Conservation (phyloP, 2,888 invertebrate genomes). For the Epistrophe grossulariae region DNA sequence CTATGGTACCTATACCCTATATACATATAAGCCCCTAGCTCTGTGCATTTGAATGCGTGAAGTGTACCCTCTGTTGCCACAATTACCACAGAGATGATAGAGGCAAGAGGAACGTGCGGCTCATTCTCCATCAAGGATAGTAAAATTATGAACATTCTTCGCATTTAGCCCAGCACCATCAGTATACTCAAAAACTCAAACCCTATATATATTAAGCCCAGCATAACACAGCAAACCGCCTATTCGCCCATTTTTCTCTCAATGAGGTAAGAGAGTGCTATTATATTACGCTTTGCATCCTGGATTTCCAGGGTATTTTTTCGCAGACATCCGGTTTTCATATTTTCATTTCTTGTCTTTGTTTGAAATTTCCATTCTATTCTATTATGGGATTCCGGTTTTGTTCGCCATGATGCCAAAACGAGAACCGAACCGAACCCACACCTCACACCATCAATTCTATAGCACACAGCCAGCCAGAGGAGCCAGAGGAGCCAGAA, state of each 20-base stretch:
- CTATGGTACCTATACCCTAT: background rate
- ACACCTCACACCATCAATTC: background rate
- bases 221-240: background rate
- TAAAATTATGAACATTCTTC: slow-evolving; percentile 70
- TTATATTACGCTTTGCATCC: slow-evolving; percentile 72
- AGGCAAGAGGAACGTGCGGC: slow-evolving; percentile 56
- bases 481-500: background rate
- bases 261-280: slow-evolving; percentile 61
- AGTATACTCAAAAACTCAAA: background rate
- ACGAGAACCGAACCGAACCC: background rate
- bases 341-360: slow-evolving; percentile 46
- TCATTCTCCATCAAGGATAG: slow-evolving; percentile 44
- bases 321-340: slow-evolving; percentile 59
- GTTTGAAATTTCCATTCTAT: slow-evolving; percentile 62
- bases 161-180: background rate
- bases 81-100: slow-evolving; percentile 67
- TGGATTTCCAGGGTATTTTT: slow-evolving; percentile 54
- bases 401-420: slow-evolving; percentile 41
- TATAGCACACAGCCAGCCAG: background rate
- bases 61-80: slow-evolving; percentile 68
- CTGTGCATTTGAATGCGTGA: slow-evolving; percentile 72
- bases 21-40: slow-evolving; percentile 33
- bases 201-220: background rate
- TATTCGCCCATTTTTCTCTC: slow-evolving; percentile 42
- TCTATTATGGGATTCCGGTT: slow-evolving; percentile 70